Base-by-base conservation (phyloP, 2,888 invertebrate genomes). In the Tetanocera ferruginea region DNA sequence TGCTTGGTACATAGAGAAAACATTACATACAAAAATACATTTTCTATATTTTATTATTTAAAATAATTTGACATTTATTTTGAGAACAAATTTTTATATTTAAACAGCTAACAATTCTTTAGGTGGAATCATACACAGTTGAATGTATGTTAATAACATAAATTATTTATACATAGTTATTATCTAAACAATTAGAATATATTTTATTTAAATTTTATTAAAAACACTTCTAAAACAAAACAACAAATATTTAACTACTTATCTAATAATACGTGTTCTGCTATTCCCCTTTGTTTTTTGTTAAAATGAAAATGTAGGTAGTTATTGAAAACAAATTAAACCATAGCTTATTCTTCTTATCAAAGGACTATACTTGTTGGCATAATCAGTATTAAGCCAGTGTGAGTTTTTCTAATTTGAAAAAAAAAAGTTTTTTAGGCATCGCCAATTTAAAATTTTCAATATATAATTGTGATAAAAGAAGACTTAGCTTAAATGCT, bases 201-300 rank as follows among this genome's bases (percentile, higher is more conserved):
- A 57, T 57, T 57, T 57, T 57, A 57, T 8, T 23, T 57, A 5
- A 64, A 34, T 17, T 31, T 31, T 31, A 64, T 17, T 31, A 64
- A 28, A 37, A 17, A 60, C 8, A 37, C 37, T 3, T 8, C 37
- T 37, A 37, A 37, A 37, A 37, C 8, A 37, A 6, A 37, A 6
- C 37, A 37, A 37, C 37, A n/a, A 2, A 14, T 62, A 25, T 49
- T 17, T 34, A 14, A 51, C 43, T 55, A 43, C 43, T 73, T 72
- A 31, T 55, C 69, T 78, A 70, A 62, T 78, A 78, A 78, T 75
- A 78, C 75, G 78, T 74, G n/a, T 78, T 78, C 75, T 43, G 78
- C 78, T 75, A 70, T 78, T 69, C 78, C 78, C 78, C 52, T 70
- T 43, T 25, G n/a, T 5, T 62, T 28, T 49, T 52, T 3, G n/a